A percentile compares a stretch with the other conserved stretches of the same genome.
Evolutionary conservation across 2,888 invertebrate genomes (phyloP).

Genomic region (Diaphora mendica): DNA sequence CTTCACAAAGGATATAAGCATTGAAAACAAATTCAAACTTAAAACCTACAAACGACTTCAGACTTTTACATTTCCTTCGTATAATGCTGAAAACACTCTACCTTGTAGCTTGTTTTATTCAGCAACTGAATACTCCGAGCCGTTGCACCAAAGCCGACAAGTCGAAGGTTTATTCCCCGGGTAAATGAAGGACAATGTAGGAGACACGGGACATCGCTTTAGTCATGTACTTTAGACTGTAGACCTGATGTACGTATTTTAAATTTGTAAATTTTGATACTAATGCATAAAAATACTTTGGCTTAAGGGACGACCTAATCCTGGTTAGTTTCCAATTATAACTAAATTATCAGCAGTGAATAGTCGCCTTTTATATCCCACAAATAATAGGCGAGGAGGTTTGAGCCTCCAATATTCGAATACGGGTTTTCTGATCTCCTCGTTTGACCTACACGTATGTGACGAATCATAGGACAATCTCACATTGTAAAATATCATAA

Average conservation of each 20-base stretch:
- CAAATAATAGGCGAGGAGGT: too few species aligned
- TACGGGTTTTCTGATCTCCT: too few species aligned
- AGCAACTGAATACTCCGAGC: slow-evolving; percentile 32
- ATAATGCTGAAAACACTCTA: slow-evolving; percentile 41
- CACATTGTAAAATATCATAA: neutral
- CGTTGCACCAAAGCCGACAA: slow-evolving; percentile 20
- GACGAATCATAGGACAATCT: too few species aligned
- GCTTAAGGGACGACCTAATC: neutral
- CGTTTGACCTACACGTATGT: too few species aligned
- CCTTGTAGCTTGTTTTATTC: slow-evolving; percentile 53
- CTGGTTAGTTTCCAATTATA: too few species aligned
- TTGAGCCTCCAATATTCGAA: too few species aligned
- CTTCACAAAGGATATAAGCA: slow-evolving; percentile 17
- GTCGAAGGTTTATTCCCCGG: slow-evolving; percentile 40
- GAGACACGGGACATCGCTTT: slow-evolving; percentile 30
- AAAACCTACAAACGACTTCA: slow-evolving; percentile 36
- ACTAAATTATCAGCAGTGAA: too few species aligned
- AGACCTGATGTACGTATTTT: slow-evolving; percentile 35
- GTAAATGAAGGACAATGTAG: slow-evolving; percentile 26
- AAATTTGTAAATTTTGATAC: slow-evolving; percentile 35
- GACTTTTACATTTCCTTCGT: slow-evolving; percentile 40
- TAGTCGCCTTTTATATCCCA: too few species aligned
- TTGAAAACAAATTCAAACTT: slow-evolving; percentile 33
- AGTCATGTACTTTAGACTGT: slow-evolving; percentile 37
- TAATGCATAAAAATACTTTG: neutral